Base-by-base conservation (phyloP, 2,888 invertebrate species). In the Schrankia costaestrigalis region DNA sequence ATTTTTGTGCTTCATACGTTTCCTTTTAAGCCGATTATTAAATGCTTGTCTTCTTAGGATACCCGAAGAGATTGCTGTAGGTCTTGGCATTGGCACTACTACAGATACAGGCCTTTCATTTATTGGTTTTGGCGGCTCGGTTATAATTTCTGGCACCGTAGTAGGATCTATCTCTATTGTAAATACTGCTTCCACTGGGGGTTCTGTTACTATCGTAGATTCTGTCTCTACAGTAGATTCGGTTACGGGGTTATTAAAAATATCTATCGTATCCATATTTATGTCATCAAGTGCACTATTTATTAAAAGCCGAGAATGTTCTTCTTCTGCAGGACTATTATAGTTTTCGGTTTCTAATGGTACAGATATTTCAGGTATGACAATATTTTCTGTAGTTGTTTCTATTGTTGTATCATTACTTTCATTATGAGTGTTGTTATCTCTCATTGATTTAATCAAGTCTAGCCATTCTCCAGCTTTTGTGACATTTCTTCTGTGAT, bases 11-110 rank as follows among this genome's bases (percentile, higher is more conserved):
- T 75, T 79, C 14, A 78, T 47, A 17, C 80, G 72, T 58, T 82
- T 85, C 44, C 72, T 78, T 60, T 78, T 82, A 14, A 79, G 51
- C 46, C 76, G 71, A 40, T 81, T 78, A 35, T 76, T 76, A 31
- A 73, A 73, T 26, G 78, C 74, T 58, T 79, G 78, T 32, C 69
- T 61, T 44, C 80, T 67, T 46, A 77, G 55, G n/a, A n/a, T n/a
- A 42, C 70, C 73, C 12, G 73, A 61, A 21, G 71, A 52, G 45
- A 73, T 76, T 1, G 56, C 38, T 37, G 50, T 52, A 34, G 71
- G 66, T 47, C 59, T 69, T 13, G 56, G 41, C 23, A 55, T 59
- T 30, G 63, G 46, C 10, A 56, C 47, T 3, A 61, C 30, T 44
- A 32, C 46, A n/a, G n/a, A n/a, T 11, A 28, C 6, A 11, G 69